Percentiles rank a stretch among this genome's conserved stretches.
Conservation (phyloP, 2,888 invertebrate species). For the Acholoe squamosa region DNA sequence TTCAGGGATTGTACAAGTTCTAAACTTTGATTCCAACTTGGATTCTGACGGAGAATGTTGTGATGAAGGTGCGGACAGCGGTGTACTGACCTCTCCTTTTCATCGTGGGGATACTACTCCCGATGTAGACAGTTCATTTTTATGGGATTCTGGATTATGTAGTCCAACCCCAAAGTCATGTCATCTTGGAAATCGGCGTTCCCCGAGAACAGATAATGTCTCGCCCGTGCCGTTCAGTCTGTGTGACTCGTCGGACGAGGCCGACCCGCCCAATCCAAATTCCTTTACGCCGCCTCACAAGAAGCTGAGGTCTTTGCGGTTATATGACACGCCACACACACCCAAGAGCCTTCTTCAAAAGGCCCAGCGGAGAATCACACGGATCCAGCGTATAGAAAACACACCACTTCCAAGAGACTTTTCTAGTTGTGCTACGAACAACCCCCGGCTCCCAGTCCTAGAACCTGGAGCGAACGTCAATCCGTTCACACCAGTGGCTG, state of each 20-base stretch:
- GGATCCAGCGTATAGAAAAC: conserved; percentile 66
- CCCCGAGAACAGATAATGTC: conserved; percentile 17
- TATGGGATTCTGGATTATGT: conserved; percentile 60
- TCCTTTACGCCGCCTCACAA: conserved; percentile 84
- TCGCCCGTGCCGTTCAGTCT: conserved; percentile 66
- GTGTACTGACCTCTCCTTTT: neutral
- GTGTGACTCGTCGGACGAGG: conserved; percentile 64
- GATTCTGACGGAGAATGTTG: conserved; percentile 67
- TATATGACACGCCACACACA: conserved; percentile 93
- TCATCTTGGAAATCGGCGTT: neutral
- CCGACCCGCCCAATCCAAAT: conserved; percentile 47
- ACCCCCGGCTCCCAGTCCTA: conserved; percentile 35
- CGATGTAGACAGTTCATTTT: conserved; percentile 4
- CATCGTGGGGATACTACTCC: conserved; percentile 33
- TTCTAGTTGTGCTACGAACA: conserved; percentile 24
- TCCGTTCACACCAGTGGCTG: conserved; percentile 86
- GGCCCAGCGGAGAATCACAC: conserved; percentile 72
- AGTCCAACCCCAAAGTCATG: conserved; percentile 60
- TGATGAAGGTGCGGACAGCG: conserved; percentile 19
- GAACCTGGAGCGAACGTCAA: conserved; percentile 87
- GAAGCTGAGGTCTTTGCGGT: conserved; percentile 85
- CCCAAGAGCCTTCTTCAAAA: conserved; percentile 92
- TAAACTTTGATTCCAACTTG: conserved; percentile 70
- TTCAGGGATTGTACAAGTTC: conserved; percentile 72
- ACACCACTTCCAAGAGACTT: conserved; percentile 43